Conservation (phyloP, 2,888 invertebrate genomes). For the Microplitis deprimator region DNA sequence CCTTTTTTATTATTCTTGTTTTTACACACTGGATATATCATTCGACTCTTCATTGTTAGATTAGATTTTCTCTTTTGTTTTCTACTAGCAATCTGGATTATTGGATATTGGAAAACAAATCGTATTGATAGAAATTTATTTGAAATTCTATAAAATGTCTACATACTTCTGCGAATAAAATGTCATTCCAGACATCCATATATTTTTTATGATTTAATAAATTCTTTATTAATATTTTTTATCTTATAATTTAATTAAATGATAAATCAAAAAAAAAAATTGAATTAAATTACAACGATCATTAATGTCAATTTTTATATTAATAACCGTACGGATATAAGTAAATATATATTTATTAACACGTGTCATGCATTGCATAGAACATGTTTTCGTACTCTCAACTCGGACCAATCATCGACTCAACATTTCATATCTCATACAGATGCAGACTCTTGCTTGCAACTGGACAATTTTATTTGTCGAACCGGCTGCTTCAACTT, state of each 20-base stretch:
- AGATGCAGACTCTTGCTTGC: not conserved
- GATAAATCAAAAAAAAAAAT: not conserved
- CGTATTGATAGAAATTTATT: not conserved
- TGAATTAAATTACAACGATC: not conserved
- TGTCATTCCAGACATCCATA: not conserved
- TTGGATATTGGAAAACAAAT: conserved; percentile 1
- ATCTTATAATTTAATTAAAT: too few species aligned
- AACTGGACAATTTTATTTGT: conserved; percentile 42
- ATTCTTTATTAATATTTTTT: not conserved
- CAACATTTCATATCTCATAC: not conserved
- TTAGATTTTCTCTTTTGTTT: conserved; percentile 1
- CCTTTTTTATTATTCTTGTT: conserved; percentile 3
- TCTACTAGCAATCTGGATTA: not conserved
- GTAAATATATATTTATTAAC: not conserved
- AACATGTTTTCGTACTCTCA: not conserved
- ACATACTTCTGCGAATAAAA: not conserved
- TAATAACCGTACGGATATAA: not conserved
- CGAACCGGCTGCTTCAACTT: conserved; percentile 37
- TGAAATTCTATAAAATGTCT: not conserved
- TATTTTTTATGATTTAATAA: not conserved
- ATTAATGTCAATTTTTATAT: not conserved
- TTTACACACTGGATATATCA: not conserved
- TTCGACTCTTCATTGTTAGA: conserved; percentile 1
- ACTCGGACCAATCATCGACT: not conserved
- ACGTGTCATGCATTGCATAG: not conserved